These are phyloP conservation scores for Arrhopalites spinosus DNA, from an alignment of 2,888 invertebrate species.

Conservation along the genomic window DNA sequence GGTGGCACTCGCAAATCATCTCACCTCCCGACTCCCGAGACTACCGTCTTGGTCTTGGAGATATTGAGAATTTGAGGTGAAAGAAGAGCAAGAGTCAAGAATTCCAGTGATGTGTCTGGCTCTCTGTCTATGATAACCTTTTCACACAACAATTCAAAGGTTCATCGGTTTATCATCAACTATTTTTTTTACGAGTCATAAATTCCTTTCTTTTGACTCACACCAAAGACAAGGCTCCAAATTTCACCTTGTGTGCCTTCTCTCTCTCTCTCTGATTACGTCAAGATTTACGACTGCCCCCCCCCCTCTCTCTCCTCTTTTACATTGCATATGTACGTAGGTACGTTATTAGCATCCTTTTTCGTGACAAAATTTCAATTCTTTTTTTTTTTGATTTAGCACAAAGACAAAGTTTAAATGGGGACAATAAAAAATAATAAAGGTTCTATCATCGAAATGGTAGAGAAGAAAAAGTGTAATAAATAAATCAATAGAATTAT, in stretches of 20 bases:
- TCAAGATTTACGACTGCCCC: constrained; percentile 15
- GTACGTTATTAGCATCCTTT: too few relatives aligned
- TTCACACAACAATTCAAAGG: constrained; percentile 19
- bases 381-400: background rate
- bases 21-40: too few relatives aligned
- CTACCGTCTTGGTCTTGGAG: too few relatives aligned
- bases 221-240: too few relatives aligned
- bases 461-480: too few relatives aligned
- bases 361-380: background rate
- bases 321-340: too few relatives aligned
- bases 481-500: too few relatives aligned
- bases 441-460: background rate
- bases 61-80: background rate
- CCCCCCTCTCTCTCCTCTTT: too few relatives aligned
- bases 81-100: background rate
- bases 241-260: too few relatives aligned
- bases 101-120: constrained; percentile 10
- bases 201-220: constrained; percentile 24
- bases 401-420: background rate
- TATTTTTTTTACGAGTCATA: constrained; percentile 17
- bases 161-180: background rate
- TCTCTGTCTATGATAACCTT: constrained; percentile 13
- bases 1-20: constrained; percentile 21
- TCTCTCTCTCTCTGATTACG: background rate
- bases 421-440: background rate